Percentiles rank a stretch among this genome's conserved stretches.
Conservation (phyloP, 1,140 invertebrate genomes). For the Antheraea mylitta region DNA sequence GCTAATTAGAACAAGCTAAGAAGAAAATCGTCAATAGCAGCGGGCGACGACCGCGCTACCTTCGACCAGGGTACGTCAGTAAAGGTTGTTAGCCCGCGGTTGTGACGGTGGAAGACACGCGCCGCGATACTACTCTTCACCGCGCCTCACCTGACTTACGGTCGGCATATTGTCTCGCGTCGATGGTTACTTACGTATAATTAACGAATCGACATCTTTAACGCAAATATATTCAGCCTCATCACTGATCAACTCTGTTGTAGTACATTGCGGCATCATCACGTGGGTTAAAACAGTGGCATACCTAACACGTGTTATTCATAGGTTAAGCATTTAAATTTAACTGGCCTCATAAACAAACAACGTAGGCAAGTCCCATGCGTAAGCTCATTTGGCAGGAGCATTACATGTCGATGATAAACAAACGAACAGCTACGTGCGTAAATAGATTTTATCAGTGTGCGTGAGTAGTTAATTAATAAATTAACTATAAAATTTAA, state of each 20-base stretch:
- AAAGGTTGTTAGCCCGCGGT: constrained; percentile 42
- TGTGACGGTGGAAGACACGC: neutral
- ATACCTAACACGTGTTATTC: neutral
- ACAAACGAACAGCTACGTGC: constrained; percentile 1
- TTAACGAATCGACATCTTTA: neutral
- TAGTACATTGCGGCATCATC: no score
- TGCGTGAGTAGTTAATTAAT: no score
- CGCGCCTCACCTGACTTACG: no score
- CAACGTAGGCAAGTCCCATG: constrained; percentile 12
- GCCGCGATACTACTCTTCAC: no score
- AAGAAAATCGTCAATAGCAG: constrained; percentile 32
- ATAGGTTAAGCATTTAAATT: constrained; percentile 8
- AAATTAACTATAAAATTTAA: no score
- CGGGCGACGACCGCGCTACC: constrained; percentile 46
- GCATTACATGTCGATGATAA: constrained; percentile 10
- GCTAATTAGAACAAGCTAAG: constrained; percentile 45
- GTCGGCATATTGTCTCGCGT: neutral
- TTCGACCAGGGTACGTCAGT: constrained; percentile 31
- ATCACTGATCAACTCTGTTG: neutral
- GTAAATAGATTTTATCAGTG: constrained; percentile 3
- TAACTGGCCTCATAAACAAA: constrained; percentile 11
- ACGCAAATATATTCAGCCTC: neutral
- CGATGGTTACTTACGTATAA: neutral
- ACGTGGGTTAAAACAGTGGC: no score
- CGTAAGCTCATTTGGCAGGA: constrained; percentile 13